phyloP scores from a whole-genome alignment of 2,113 vertebrate species.

The Oreochromis niloticus region DNA sequence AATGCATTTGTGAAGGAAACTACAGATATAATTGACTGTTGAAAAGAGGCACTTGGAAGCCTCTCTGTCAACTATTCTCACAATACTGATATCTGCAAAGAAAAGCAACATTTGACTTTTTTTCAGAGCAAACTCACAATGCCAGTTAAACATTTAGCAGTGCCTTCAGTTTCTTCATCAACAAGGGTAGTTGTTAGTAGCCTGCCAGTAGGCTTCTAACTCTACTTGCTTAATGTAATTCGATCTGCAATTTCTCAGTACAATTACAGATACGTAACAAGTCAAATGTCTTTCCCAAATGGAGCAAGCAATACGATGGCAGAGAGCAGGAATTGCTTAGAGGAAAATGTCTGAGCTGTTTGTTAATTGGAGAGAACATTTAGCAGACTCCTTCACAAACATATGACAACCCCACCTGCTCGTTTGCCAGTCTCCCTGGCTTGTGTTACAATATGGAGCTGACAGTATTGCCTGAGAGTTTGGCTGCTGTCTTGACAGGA shows the following conservation, averaged over 20 bases:
- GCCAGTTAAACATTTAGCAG: not conserved
- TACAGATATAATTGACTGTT: conserved; percentile 15
- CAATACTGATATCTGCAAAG: not conserved
- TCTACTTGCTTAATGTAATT: conserved; percentile 23
- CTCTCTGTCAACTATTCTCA: conserved; percentile 8
- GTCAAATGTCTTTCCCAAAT: conserved; percentile 20
- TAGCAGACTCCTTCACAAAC: conserved; percentile 46
- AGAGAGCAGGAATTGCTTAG: not conserved
- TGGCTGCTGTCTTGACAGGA: conserved; percentile 36
- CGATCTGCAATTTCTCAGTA: conserved; percentile 25
- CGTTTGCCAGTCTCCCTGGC: conserved; percentile 34
- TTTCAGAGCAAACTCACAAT: not conserved
- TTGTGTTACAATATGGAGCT: conserved; percentile 27
- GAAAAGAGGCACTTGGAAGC: not conserved
- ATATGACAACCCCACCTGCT: conserved; percentile 64
- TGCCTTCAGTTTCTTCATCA: not conserved
- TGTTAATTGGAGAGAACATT: conserved; percentile 59
- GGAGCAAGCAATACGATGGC: not conserved
- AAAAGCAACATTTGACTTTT: not conserved
- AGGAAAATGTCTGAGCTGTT: conserved; percentile 37
- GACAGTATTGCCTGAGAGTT: conserved; percentile 44
- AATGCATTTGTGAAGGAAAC: not conserved
- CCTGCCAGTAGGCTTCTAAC: conserved; percentile 8
- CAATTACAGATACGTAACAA: conserved; percentile 14
- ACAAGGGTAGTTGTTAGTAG: not conserved